A percentile compares a stretch with the other conserved stretches of the same genome.
phyloP scores from a whole-genome alignment of 2,113 vertebrate genomes.

The Rhinoderma darwinii region DNA sequence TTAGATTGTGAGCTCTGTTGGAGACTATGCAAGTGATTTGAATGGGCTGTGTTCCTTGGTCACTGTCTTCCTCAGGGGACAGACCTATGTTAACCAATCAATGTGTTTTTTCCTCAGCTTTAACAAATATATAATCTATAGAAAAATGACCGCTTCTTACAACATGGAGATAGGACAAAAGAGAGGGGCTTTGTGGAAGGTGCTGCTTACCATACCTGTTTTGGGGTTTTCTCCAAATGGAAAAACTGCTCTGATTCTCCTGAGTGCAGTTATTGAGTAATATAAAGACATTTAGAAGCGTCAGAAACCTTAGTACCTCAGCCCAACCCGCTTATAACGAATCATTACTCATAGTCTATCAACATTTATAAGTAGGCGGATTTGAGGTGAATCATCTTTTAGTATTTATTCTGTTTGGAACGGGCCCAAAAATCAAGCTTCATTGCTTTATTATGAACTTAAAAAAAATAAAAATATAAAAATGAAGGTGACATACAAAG shows the following conservation, averaged over 20 bases:
- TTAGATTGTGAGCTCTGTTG: too few species aligned
- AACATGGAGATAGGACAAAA: background rate
- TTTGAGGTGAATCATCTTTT: background rate
- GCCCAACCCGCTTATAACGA: background rate
- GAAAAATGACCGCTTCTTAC: background rate
- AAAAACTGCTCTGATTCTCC: background rate
- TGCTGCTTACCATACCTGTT: background rate
- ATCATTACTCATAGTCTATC: background rate
- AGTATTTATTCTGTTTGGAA: background rate
- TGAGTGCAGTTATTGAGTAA: background rate
- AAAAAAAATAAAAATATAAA: background rate
- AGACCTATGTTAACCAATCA: too few species aligned
- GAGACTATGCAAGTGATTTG: too few species aligned
- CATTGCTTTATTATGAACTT: background rate
- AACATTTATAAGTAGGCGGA: background rate
- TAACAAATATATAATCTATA: too few species aligned
- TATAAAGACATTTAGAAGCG: background rate
- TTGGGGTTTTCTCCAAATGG: background rate
- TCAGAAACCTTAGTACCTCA: background rate
- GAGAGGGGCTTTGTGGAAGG: background rate
- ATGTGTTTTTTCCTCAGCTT: too few species aligned
- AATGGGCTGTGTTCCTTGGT: too few species aligned
- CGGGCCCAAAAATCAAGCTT: background rate
- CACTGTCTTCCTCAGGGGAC: too few species aligned
- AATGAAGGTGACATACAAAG: background rate